These are phyloP conservation scores for Bubo bubo DNA, from an alignment of 2,113 vertebrate species.

Conservation along the genomic window DNA sequence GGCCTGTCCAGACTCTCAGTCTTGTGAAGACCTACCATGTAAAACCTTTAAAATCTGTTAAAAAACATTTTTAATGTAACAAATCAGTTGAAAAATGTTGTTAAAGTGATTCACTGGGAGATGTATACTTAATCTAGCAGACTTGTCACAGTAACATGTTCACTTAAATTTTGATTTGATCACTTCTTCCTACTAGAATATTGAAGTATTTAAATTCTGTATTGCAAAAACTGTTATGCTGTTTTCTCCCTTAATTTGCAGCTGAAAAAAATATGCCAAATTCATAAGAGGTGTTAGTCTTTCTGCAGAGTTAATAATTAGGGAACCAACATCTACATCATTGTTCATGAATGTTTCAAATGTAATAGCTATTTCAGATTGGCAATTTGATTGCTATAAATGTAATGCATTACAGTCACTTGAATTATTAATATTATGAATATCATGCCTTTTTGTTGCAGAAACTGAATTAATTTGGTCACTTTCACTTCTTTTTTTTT, in stretches of 20 bases:
- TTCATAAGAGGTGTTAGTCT: background rate
- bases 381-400: background rate
- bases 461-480: background rate
- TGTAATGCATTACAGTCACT: background rate
- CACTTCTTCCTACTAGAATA: background rate
- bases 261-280: background rate
- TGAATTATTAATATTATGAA: conserved; percentile 23
- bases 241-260: background rate
- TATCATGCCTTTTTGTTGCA: background rate
- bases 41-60: background rate
- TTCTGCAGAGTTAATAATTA: background rate
- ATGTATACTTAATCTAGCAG: background rate
- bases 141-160: background rate
- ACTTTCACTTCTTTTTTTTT: background rate
- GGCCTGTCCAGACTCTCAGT: background rate
- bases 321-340: background rate
- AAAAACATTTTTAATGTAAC: background rate
- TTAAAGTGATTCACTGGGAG: background rate
- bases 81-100: background rate
- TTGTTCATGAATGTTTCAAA: conserved; percentile 15
- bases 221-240: background rate
- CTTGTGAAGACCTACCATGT: background rate
- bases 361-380: conserved; percentile 8
- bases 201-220: background rate
- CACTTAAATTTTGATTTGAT: background rate